These are phyloP conservation scores for Drosophila neocordata DNA, from an alignment of 1,140 invertebrate species.

Conservation along the genomic window DNA sequence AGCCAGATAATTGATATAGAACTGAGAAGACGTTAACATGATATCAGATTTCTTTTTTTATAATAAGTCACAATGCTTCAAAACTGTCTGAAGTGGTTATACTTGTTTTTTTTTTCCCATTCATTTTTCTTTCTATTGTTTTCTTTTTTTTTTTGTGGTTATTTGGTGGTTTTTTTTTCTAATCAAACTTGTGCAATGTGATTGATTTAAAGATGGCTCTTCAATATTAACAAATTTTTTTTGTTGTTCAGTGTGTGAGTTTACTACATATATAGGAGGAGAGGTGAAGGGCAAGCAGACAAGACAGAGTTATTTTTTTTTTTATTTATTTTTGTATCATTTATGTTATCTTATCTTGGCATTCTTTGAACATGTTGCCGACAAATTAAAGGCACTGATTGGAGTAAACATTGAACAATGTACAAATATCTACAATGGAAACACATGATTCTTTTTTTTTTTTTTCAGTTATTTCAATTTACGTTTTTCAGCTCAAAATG, in stretches of 20 bases:
- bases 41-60: neutral
- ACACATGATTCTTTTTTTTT: slow-evolving; percentile 35
- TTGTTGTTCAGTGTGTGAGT: slow-evolving; percentile 18
- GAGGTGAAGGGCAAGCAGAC: neutral
- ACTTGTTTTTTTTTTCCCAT: neutral
- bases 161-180: neutral
- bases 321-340: slow-evolving; percentile 39
- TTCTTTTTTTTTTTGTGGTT: neutral
- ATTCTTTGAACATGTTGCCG: slow-evolving; percentile 51
- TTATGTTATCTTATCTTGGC: slow-evolving; percentile 59
- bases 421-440: neutral
- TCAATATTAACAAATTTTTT: slow-evolving; percentile 37
- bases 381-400: slow-evolving; percentile 70
- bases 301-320: slow-evolving; percentile 25
- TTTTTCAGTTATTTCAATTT: slow-evolving; percentile 19
- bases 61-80: neutral
- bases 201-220: slow-evolving; percentile 50
- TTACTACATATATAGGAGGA: too few species aligned
- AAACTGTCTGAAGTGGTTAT: neutral
- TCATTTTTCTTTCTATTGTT: neutral
- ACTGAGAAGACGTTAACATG: neutral
- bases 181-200: slow-evolving; percentile 32
- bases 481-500: slow-evolving; percentile 22
- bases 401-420: slow-evolving; percentile 25
- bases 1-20: slow-evolving; percentile 2